A percentile compares a stretch with the other conserved stretches of the same genome.
Evolutionary conservation across 2,797 vertebrate genomes (phyloP).

Genomic region (Corythornis leucogaster): DNA sequence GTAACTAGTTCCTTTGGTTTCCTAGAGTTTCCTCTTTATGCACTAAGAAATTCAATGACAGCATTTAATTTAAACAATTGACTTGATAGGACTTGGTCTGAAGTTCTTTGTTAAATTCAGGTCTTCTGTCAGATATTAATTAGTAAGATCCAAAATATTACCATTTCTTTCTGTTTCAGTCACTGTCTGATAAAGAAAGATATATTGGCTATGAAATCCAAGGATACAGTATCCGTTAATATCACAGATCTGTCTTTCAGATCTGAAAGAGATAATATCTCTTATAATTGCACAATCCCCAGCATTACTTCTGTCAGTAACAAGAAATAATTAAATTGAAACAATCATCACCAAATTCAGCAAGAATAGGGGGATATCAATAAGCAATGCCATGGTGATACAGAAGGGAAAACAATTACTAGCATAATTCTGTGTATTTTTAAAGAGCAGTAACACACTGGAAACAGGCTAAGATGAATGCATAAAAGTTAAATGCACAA

Average conservation of each 20-base stretch:
- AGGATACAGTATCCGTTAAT: not conserved
- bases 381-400: not conserved
- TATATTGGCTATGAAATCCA: not conserved
- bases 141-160: not conserved
- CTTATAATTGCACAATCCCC: not conserved
- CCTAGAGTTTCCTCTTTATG: not conserved
- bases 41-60: not conserved
- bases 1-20: not conserved
- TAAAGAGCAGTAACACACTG: not conserved
- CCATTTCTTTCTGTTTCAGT: not conserved
- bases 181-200: not conserved
- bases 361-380: not conserved
- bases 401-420: not conserved
- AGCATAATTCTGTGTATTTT: not conserved
- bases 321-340: not conserved
- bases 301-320: not conserved
- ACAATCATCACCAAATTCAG: not conserved
- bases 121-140: not conserved
- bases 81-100: not conserved
- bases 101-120: not conserved
- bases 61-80: not conserved
- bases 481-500: conserved; percentile 18
- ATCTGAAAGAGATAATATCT: not conserved
- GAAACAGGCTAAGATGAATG: not conserved
- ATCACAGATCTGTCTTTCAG: not conserved